These are phyloP conservation scores for Zophobas morio DNA, from an alignment of 1,140 invertebrate species.

Conservation along the genomic window DNA sequence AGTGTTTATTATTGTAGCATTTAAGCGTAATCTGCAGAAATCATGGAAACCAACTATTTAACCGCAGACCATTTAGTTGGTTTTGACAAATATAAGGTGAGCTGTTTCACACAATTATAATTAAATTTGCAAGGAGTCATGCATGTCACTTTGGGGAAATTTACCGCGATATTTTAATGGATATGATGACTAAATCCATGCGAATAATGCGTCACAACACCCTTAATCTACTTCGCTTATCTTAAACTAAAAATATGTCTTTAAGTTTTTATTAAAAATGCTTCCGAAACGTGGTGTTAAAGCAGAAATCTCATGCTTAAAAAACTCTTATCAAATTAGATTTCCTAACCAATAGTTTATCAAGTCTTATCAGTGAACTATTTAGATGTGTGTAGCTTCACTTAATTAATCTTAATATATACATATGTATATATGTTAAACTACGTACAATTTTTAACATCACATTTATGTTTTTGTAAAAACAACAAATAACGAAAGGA, in stretches of 20 bases:
- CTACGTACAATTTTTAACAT: slow-evolving; percentile 22
- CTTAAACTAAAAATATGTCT: too few species aligned
- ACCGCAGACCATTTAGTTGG: slow-evolving; percentile 85
- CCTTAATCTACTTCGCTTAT: too few species aligned
- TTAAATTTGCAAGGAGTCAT: background rate
- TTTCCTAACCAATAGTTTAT: slow-evolving; percentile 37
- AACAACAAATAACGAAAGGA: too few species aligned
- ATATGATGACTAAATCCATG: too few species aligned
- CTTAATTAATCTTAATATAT: too few species aligned
- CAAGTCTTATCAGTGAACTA: slow-evolving; percentile 35
- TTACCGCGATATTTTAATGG: too few species aligned
- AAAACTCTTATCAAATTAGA: slow-evolving; percentile 20
- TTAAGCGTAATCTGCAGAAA: slow-evolving; percentile 6
- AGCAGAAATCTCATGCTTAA: background rate
- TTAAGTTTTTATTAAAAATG: too few species aligned
- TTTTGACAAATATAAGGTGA: slow-evolving; percentile 94
- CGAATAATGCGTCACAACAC: too few species aligned
- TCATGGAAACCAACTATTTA: slow-evolving; percentile 80
- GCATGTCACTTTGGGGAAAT: slow-evolving; percentile 12
- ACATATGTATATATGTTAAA: background rate
- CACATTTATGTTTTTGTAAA: background rate
- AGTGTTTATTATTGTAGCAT: slow-evolving; percentile 32
- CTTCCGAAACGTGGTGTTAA: background rate
- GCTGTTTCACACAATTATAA: slow-evolving; percentile 50
- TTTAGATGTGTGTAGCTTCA: slow-evolving; percentile 1